Evolutionary conservation across 2,797 vertebrate genomes (phyloP), one percentile per base, ranked within the genome.

Genomic region (Syngnathus rostellatus): DNA sequence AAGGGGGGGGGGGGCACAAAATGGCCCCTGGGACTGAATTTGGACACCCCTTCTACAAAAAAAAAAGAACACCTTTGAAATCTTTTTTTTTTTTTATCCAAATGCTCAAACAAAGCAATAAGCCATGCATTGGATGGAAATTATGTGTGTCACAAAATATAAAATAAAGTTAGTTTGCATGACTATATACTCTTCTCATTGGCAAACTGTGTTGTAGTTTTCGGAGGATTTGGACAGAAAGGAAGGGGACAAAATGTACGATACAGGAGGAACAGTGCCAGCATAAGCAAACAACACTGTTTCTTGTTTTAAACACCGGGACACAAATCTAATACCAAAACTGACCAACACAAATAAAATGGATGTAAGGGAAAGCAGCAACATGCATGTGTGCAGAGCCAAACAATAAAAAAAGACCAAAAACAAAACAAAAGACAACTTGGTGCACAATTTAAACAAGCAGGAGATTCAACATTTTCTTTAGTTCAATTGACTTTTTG

Each of bases 71-170:
- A 79, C 79, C 79, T 83, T 82, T 82, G 73, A 83, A 85, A 82
- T 89, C 88, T 89, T 87, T 21, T 37, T 37, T 31, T 37, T 37
- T 57, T 63, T 89, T 90, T 85, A 79, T 89, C 81, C 87, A 89
- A 83, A 72, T 71, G 71, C 78, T 79, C 66, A 73, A 69, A 77
- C 78, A 81, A 86, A 83, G 74, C 68, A 61, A 41, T 6, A 78
- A 82, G 75, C 79, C 86, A 86, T 85, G 82, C 85, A 83, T 79
- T 37, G 16, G 16, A 50, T 14, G 8, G 19, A 41, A 64, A 9
- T 50, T 12, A 25, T 51, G 23, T 50, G 6, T 65, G 37, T 75
- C 75, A 86, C 73, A 83, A 73, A 76, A 46, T 14, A 7, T 46
- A 19, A 31, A 62, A 25, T 16, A 14, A 14, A 31, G 37, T 6